Base-by-base conservation (phyloP, 2,888 invertebrate species). In the Allygus modestus region DNA sequence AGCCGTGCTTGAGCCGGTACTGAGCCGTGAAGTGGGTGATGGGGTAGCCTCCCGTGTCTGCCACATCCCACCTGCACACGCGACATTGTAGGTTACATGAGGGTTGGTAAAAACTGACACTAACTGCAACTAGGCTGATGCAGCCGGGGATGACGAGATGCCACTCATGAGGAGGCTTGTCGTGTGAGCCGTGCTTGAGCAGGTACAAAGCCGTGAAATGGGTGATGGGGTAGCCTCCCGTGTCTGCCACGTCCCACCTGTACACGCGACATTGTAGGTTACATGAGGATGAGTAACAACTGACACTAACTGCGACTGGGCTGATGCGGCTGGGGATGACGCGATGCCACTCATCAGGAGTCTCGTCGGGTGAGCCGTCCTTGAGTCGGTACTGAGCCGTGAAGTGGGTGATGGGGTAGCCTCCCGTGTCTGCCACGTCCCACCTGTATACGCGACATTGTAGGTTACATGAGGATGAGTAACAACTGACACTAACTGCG, bases 161-260 rank as follows among this genome's bases (percentile, higher is more conserved):
- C 97, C 97, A 97, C 65, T 93, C 92, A 89, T 93, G 93, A 69
- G 93, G 90, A 75, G 85, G 85, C 37, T 87, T 84, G 20, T 85
- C 84, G 0, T 85, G 88, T 85, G 84, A 87, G 82, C 89, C 87
- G 73, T 88, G 85, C 81, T 87, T 87, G 83, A 94, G 92, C 85
- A 96, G 94, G 91, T 95, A 97, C 91, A 96, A 94, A 87, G 97
- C 96, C 84, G 96, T 96, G 91, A 97, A 97, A 91, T 96, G 95
- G 88, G 94, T 94, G 89, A 97, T 95, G 81, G 96, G 96, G 90
- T 96, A 96, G 43, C 97, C 97, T 83, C 97, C 97, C 87, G 91
- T 92, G 86, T 91, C 93, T 82, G 90, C 91, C 0, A 92, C 94
- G 90, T 95, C 94, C 96, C 96, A 96, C 88, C 51, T 51, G 51